Base-by-base conservation (phyloP, 2,888 invertebrate genomes). In the Caenorhabditis sp. region DNA sequence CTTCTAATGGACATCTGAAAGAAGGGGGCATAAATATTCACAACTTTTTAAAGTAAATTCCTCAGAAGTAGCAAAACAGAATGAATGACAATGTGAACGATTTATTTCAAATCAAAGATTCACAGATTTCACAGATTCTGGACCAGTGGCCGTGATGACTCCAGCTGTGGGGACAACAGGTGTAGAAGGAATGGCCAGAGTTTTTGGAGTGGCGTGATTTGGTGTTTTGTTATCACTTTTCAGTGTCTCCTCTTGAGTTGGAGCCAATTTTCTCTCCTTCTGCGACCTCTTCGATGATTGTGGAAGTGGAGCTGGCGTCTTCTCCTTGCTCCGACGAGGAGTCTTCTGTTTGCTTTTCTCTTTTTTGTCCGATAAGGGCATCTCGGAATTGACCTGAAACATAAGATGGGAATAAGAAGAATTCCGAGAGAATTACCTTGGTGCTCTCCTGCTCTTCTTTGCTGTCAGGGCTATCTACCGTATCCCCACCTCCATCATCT, bases 371-470 rank as follows among this genome's bases (percentile, higher is more conserved):
- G 79, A 79, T n/a, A 70, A 0, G 0, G 79, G 79, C 56, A 79
- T 70, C 47, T 79, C 79, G 22, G 79, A 79, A 54, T 70, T 70
- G 19, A 70, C 28, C 79, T 77, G 76, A n/a, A 76, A 73, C 14
- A 56, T 8, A 8, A 14, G 58, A 56, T 28, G 6, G n/a, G n/a
- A 26, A 35, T 35, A 1, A 12, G 7, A 44, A 31, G 6, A 22
- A 51, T 12, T 22, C 10, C 22, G 24, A 51, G 14, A 4, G 2
- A 10, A 3, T 12, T 26, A 72, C 72, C 49, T 72, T 72, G 1
- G 49, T 49, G n/a, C 59, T 59, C 24, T 72, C 72, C 12, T 49
- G 47, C 12, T 72, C 72, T 47, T 76, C 66, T 56, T 61, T 54
- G 31, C 44, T 68, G 7, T 6, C 38, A 2, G 59, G 72, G 35